Evolutionary conservation across 2,888 invertebrate genomes (phyloP).

Genomic region (Anorthoa munda): DNA sequence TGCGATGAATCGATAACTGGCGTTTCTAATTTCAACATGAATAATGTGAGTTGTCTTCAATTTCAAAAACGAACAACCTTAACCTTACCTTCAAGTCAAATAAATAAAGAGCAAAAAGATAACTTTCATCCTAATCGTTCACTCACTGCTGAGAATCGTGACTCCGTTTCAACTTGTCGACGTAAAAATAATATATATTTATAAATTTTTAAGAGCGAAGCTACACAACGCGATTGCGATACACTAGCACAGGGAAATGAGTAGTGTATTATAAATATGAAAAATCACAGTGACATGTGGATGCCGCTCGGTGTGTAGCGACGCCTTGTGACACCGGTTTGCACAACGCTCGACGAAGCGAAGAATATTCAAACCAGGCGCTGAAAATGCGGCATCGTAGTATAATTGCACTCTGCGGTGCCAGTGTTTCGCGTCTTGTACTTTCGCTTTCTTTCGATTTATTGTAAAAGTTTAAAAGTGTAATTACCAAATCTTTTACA

Average conservation of each 20-base stretch:
- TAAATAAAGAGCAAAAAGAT: too few species aligned
- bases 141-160: too few species aligned
- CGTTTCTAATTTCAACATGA: conserved; percentile 74
- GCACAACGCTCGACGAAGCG: not conserved
- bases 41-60: conserved; percentile 70
- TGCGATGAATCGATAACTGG: conserved; percentile 77
- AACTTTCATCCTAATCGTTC: too few species aligned
- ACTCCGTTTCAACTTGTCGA: too few species aligned
- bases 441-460: not conserved
- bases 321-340: not conserved
- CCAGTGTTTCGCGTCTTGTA: not conserved
- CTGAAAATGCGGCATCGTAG: not conserved
- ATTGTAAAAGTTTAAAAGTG: not conserved
- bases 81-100: too few species aligned
- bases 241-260: too few species aligned
- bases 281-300: not conserved
- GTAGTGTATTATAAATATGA: not conserved
- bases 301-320: not conserved
- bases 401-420: not conserved
- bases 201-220: not conserved
- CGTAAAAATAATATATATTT: too few species aligned
- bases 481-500: not conserved
- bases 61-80: too few species aligned
- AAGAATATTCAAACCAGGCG: conserved; percentile 15
- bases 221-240: not conserved